These are phyloP conservation scores for Remorina albescens DNA, from an alignment of 2,797 vertebrate genomes.

Conservation along the genomic window DNA sequence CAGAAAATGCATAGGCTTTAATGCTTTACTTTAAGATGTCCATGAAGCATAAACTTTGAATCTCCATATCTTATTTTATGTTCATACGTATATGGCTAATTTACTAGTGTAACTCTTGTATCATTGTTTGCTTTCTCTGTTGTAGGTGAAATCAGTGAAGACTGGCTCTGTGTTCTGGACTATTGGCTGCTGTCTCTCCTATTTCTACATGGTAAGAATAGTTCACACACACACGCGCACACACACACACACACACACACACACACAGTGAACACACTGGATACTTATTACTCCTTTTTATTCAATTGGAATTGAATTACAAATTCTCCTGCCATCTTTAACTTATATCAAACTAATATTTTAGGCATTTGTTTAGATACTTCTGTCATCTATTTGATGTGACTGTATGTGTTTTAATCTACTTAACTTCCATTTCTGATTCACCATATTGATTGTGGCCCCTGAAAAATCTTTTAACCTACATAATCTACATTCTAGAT, in stretches of 20 bases:
- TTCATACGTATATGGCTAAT: not conserved
- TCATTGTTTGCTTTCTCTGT: constrained; percentile 15
- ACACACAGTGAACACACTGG: not conserved
- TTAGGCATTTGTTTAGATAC: not conserved
- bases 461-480: not conserved
- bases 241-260: no score
- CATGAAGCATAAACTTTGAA: not conserved
- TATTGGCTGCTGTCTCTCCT: constrained; percentile 97
- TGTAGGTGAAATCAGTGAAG: constrained; percentile 97
- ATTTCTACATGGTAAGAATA: constrained; percentile 97
- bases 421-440: not conserved
- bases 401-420: not conserved
- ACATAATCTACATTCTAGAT: not conserved
- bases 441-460: not conserved
- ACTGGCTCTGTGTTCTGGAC: constrained; percentile 98
- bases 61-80: constrained; percentile 21
- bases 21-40: constrained; percentile 11
- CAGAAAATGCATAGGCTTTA: not conserved
- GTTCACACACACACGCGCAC: constrained; percentile 11
- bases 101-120: not conserved
- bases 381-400: not conserved
- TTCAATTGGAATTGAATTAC: not conserved
- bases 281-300: not conserved
- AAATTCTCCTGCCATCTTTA: not conserved
- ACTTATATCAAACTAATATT: not conserved